phyloP scores from a whole-genome alignment of 2,797 vertebrate species.

The Chaenodraco wilsoni region DNA sequence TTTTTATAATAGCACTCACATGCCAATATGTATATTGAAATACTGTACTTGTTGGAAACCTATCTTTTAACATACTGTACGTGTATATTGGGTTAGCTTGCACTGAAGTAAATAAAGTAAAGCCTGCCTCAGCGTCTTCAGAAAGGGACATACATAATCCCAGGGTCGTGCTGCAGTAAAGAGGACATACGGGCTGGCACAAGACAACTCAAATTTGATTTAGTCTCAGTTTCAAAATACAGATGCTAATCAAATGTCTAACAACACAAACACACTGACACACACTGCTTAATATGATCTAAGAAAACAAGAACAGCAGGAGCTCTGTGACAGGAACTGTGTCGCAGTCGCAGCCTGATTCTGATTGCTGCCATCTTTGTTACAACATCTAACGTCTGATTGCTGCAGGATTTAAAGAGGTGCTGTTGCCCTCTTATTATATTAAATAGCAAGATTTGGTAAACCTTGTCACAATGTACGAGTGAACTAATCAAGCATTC shows the following conservation, averaged over 20 bases:
- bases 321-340: slow-evolving; percentile 43
- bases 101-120: background rate
- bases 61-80: background rate
- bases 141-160: slow-evolving; percentile 6
- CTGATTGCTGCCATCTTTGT: slow-evolving; percentile 52
- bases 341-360: slow-evolving; percentile 55
- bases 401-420: slow-evolving; percentile 28
- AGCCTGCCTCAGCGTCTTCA: background rate
- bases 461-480: background rate
- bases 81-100: background rate
- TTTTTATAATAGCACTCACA: background rate
- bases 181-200: background rate
- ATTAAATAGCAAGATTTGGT: background rate
- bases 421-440: slow-evolving; percentile 5
- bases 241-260: slow-evolving; percentile 35
- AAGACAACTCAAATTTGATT: slow-evolving; percentile 28
- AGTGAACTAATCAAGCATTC: background rate
- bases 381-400: slow-evolving; percentile 47
- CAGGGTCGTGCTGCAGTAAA: background rate
- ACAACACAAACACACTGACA: slow-evolving; percentile 35
- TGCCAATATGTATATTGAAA: background rate
- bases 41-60: background rate
- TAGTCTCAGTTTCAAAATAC: slow-evolving; percentile 15
- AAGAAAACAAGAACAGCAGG: slow-evolving; percentile 51
- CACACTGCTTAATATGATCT: slow-evolving; percentile 29